Conservation (phyloP, 2,797 vertebrate genomes). For the Spinus olivaceus region DNA sequence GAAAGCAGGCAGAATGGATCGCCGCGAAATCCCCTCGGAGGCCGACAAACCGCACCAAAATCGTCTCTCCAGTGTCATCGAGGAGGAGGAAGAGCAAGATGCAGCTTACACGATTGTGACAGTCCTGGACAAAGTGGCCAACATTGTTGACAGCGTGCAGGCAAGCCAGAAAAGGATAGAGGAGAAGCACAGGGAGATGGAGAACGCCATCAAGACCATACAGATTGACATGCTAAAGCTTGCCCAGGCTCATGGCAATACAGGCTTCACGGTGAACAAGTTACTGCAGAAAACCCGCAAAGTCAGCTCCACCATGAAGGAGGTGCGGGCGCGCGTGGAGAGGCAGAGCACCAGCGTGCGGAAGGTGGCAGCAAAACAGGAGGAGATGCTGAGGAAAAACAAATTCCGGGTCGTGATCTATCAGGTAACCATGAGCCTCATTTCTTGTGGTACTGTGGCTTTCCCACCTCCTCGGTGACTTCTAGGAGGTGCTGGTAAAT, state of each 20-base stretch:
- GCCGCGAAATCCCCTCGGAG: slow-evolving; percentile 40
- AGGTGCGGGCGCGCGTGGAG: slow-evolving; percentile 90
- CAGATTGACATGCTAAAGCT: slow-evolving; percentile 93
- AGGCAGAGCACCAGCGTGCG: slow-evolving; percentile 86
- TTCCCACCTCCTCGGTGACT: background rate
- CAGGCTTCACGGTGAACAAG: slow-evolving; percentile 86
- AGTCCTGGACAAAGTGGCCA: slow-evolving; percentile 92
- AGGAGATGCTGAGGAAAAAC: slow-evolving; percentile 96
- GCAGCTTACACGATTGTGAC: slow-evolving; percentile 91
- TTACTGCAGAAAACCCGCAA: slow-evolving; percentile 93
- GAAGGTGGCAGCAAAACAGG: slow-evolving; percentile 93
- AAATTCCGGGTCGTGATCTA: slow-evolving; percentile 97
- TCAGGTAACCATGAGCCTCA: slow-evolving; percentile 80
- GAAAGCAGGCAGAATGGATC: slow-evolving; percentile 75
- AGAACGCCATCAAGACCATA: slow-evolving; percentile 87
- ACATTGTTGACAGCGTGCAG: slow-evolving; percentile 93
- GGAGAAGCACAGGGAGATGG: slow-evolving; percentile 90
- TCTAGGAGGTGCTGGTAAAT: background rate
- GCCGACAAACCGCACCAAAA: slow-evolving; percentile 70
- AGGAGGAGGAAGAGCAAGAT: slow-evolving; percentile 86
- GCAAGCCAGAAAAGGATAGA: slow-evolving; percentile 94
- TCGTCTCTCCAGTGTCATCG: slow-evolving; percentile 74
- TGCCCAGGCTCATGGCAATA: slow-evolving; percentile 87
- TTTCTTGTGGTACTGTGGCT: background rate
- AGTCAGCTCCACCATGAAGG: slow-evolving; percentile 93